A percentile compares a stretch with the other conserved stretches of the same genome.
phyloP scores from a whole-genome alignment of 2,113 vertebrate species.

The Puntigrus tetrazona region DNA sequence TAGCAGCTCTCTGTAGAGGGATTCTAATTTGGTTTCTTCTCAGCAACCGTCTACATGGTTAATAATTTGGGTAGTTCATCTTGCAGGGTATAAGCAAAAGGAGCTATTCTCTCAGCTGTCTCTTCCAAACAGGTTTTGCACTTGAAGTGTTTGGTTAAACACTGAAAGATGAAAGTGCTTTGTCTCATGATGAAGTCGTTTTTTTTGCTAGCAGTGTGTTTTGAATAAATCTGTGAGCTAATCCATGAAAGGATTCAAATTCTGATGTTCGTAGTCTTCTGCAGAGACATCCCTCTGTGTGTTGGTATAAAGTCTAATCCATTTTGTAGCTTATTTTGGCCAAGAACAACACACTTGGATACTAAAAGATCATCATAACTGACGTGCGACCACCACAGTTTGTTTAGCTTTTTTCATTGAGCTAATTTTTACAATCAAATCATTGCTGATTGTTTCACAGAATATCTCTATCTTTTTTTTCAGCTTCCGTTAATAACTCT shows the following conservation, averaged over 20 bases:
- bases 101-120: neutral
- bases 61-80: neutral
- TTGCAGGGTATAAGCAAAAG: neutral
- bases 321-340: neutral
- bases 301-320: neutral
- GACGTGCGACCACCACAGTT: neutral
- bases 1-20: neutral
- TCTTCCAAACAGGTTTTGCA: conserved; percentile 11
- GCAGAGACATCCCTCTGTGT: neutral
- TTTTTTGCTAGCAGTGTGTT: neutral
- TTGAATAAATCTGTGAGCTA: neutral
- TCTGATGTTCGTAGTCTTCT: neutral
- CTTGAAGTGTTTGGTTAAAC: conserved; percentile 9
- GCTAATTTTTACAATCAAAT: neutral
- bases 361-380: neutral
- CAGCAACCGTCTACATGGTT: neutral
- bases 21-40: neutral
- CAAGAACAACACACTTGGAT: neutral
- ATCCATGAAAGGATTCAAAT: neutral
- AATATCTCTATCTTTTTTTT: neutral
- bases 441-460: neutral
- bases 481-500: neutral
- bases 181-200: neutral
- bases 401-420: neutral
- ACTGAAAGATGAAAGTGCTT: neutral